Evolutionary conservation across 2,113 vertebrate species (phyloP), one percentile per base, ranked within the genome.

Genomic region (Cyprinus carpio): DNA sequence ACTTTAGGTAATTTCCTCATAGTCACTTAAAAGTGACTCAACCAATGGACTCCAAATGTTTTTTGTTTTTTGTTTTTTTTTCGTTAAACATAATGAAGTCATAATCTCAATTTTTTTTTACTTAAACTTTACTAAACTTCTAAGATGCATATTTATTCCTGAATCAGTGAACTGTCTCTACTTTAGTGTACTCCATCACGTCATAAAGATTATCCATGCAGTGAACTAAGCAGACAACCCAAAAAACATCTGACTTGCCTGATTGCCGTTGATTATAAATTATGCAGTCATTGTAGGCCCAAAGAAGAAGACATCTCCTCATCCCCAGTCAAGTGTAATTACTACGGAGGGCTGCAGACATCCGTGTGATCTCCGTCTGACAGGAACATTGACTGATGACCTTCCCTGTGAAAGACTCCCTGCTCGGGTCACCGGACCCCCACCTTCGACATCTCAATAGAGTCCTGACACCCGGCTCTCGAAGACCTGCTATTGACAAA

Each of bases 261-360:
- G 95, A 96, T 95, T 95, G 94, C 94, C 90, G 94, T 96, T 95
- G 96, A 96, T 97, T 98, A 97, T 97, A 96, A 97, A 98, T 97
- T 96, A 97, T 97, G 96, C 96, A 97, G 95, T 95, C 96, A 95
- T 92, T 96, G 96, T 96, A 96, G 96, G 94, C 95, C 96, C 96
- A 97, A 96, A 97, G 96, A 99, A 98, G 96, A 98, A 98, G 97
- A 98, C 96, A 97, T 98, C 96, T 95, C 95, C 95, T 96, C 96
- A 96, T 94, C 96, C 65, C 79, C 96, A 96, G 96, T 98, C 97
- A 97, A 95, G 97, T 96, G 95, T 97, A 98, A 99, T 99, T 98
- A 99, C 95, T 95, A 96, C 96, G 96, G 96, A 95, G 93, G 94
- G 92, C 94, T 95, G 96, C 96, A 95, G 94, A 92, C 94, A 93